Evolutionary conservation across 2,797 vertebrate species (phyloP).

Genomic region (Acanthurus lineatus): DNA sequence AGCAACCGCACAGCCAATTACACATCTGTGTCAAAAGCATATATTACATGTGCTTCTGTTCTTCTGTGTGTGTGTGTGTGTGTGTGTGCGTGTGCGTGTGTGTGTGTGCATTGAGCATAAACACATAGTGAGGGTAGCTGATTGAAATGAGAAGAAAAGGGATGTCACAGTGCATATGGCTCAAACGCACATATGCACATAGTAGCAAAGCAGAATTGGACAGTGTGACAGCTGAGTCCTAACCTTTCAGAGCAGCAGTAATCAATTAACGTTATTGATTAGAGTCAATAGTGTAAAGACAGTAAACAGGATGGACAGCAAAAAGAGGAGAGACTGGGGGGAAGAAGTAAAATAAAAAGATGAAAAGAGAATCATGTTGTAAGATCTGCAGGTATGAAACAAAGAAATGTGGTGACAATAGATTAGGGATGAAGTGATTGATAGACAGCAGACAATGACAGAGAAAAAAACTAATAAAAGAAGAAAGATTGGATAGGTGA

Average conservation of each 20-base stretch:
- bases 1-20: constrained; percentile 23
- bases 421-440: constrained; percentile 43
- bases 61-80: too few species aligned
- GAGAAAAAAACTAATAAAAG: constrained; percentile 10
- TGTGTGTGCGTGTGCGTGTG: too few species aligned
- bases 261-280: constrained; percentile 55
- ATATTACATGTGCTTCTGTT: not conserved
- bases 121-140: not conserved
- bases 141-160: not conserved
- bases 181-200: constrained; percentile 12
- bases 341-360: constrained; percentile 6
- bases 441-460: constrained; percentile 36
- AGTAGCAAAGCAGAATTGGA: not conserved
- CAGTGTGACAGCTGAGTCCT: constrained; percentile 12
- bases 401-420: constrained; percentile 34
- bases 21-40: constrained; percentile 30
- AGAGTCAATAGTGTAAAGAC: constrained; percentile 35
- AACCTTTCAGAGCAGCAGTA: constrained; percentile 28
- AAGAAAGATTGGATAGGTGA: constrained; percentile 18
- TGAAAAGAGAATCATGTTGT: constrained; percentile 19
- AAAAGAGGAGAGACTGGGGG: not conserved
- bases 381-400: constrained; percentile 35
- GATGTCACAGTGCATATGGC: not conserved
- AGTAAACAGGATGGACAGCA: constrained; percentile 1
- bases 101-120: not conserved